Conservation (phyloP, 1,140 invertebrate species). For the Macrobrachium rosenbergii region DNA sequence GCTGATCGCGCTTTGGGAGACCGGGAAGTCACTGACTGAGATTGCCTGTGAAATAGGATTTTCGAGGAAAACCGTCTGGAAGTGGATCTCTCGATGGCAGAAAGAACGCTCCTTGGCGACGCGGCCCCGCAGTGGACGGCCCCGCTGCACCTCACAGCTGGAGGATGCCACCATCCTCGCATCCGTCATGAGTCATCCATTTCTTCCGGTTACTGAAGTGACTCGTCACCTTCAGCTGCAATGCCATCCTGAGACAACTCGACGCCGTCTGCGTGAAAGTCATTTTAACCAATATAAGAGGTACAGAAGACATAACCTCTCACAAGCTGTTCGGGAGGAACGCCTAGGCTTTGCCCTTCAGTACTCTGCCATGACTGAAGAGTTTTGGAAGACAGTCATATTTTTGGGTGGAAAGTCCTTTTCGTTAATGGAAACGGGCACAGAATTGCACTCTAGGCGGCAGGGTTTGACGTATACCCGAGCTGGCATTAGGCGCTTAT, state of each 20-base stretch:
- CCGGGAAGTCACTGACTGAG: too few relatives aligned
- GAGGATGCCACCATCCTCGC: too few relatives aligned
- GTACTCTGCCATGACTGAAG: background rate
- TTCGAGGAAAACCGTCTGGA: too few relatives aligned
- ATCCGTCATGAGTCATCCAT: too few relatives aligned
- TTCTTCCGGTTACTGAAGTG: too few relatives aligned
- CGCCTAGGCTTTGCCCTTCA: conserved; percentile 1
- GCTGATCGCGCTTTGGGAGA: too few relatives aligned
- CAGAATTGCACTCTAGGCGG: background rate
- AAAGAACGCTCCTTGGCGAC: too few relatives aligned
- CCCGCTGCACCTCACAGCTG: too few relatives aligned
- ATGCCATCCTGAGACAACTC: conserved; percentile 7
- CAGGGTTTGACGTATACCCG: background rate
- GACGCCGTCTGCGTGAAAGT: background rate
- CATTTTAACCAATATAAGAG: too few relatives aligned
- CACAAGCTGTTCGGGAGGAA: background rate
- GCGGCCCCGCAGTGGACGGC: too few relatives aligned
- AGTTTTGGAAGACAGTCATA: conserved; percentile 1
- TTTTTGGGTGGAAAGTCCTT: conserved; percentile 9
- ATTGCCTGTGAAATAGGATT: too few relatives aligned
- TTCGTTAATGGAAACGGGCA: background rate
- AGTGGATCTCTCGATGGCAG: too few relatives aligned
- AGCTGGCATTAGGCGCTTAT: background rate
- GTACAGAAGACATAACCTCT: background rate
- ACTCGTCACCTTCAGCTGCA: background rate